Evolutionary conservation across 2,113 vertebrate genomes (phyloP).

Genomic region (Coryphaenoides rupestris): DNA sequence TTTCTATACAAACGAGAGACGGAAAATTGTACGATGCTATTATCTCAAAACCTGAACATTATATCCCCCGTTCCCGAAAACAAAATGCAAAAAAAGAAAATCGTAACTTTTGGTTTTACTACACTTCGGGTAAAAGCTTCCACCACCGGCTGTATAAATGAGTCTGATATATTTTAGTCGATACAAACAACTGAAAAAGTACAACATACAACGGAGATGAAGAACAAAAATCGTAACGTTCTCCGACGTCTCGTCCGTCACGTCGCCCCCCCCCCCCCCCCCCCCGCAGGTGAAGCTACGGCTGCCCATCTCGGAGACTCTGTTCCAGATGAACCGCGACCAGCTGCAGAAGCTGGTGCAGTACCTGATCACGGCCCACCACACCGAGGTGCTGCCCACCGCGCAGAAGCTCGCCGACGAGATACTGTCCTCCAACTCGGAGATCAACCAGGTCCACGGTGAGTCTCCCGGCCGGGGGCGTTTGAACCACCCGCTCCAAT

Average conservation of each 20-base stretch:
- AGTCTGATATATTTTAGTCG: no score
- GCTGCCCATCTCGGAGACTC: conserved; percentile 97
- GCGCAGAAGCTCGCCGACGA: conserved; percentile 98
- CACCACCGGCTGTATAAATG: no score
- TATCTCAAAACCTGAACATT: no score
- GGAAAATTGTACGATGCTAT: no score
- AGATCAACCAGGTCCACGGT: conserved; percentile 99
- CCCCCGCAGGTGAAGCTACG: conserved; percentile 84
- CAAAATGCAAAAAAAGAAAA: no score
- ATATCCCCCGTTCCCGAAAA: no score
- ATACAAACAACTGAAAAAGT: no score
- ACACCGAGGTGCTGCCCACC: conserved; percentile 97
- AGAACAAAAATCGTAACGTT: neutral
- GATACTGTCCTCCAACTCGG: conserved; percentile 97
- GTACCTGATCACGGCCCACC: conserved; percentile 97
- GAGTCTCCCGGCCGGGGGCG: conserved; percentile 35
- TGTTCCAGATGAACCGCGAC: conserved; percentile 99
- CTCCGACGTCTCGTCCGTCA: no score
- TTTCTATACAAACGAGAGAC: no score
- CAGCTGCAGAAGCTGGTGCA: conserved; percentile 99
- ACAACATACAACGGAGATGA: no score
- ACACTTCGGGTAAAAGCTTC: no score
- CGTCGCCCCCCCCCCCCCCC: neutral
- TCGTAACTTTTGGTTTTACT: no score
- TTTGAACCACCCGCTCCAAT: neutral